Percentiles rank a stretch among this genome's conserved stretches.
phyloP scores from a whole-genome alignment of 2,888 invertebrate genomes.

The Agonum fuliginosum region DNA sequence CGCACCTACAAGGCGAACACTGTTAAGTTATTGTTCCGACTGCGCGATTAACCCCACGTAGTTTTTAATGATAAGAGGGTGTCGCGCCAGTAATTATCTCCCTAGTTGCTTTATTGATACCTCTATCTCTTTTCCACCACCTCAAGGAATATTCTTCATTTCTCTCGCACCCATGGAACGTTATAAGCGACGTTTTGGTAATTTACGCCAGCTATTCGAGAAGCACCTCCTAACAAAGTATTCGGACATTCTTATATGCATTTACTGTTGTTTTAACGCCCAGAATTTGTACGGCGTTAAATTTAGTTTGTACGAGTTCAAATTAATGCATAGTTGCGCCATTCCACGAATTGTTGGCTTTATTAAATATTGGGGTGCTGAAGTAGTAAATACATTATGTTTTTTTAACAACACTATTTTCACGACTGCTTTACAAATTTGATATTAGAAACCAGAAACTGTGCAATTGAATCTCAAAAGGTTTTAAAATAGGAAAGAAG shows the following conservation, averaged over 20 bases:
- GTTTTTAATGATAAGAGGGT: constrained; percentile 61
- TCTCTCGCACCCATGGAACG: constrained; percentile 44
- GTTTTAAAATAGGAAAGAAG: too few species aligned
- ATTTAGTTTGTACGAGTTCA: constrained; percentile 19
- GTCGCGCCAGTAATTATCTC: constrained; percentile 60
- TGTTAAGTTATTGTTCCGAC: constrained; percentile 47
- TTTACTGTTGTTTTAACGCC: constrained; percentile 34
- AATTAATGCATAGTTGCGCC: constrained; percentile 38
- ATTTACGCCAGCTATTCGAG: constrained; percentile 40
- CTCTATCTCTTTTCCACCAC: constrained; percentile 32
- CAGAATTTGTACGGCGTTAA: constrained; percentile 44
- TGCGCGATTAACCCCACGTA: constrained; percentile 58
- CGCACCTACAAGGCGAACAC: constrained; percentile 9
- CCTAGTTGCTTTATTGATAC: constrained; percentile 54
- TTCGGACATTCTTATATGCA: constrained; percentile 50
- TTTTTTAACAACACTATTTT: too few species aligned
- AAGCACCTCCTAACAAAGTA: constrained; percentile 41
- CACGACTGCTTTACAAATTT: too few species aligned
- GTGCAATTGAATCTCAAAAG: too few species aligned
- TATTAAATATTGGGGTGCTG: too few species aligned
- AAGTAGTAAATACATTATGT: too few species aligned
- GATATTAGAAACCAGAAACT: too few species aligned
- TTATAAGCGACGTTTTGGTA: constrained; percentile 24
- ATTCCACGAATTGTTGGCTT: not conserved
- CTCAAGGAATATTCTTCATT: constrained; percentile 14